These are phyloP conservation scores for Tetramorium bicarinatum DNA, from an alignment of 2,888 invertebrate genomes.

Conservation along the genomic window DNA sequence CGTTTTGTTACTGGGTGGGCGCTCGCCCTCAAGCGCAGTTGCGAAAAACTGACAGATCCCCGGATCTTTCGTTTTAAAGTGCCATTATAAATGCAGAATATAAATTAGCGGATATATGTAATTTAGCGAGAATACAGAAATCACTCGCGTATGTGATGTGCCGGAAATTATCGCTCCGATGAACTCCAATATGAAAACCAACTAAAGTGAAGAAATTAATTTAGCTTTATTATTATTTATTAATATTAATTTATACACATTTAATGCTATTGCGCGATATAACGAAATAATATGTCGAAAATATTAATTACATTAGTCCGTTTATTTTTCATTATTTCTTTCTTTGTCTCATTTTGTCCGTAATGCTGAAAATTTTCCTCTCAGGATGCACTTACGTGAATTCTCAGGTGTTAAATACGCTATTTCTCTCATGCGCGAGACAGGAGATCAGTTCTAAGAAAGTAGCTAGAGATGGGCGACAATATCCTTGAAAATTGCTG, in stretches of 20 bases:
- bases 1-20: neutral
- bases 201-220: neutral
- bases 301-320: neutral
- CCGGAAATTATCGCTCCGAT: neutral
- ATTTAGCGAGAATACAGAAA: neutral
- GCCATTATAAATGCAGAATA: slow-evolving; percentile 10
- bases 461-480: slow-evolving; percentile 47
- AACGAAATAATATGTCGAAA: neutral
- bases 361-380: slow-evolving; percentile 27
- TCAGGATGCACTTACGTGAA: slow-evolving; percentile 32
- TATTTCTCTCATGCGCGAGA: slow-evolving; percentile 25
- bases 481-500: slow-evolving; percentile 52
- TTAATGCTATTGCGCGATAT: neutral
- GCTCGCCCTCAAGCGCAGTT: neutral
- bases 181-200: neutral
- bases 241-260: neutral
- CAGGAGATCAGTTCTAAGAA: slow-evolving; percentile 47
- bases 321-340: slow-evolving; percentile 3
- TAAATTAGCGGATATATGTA: slow-evolving; percentile 11
- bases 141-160: neutral
- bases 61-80: slow-evolving; percentile 30
- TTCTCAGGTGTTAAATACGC: slow-evolving; percentile 40
- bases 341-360: slow-evolving; percentile 6
- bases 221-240: slow-evolving; percentile 2
- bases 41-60: slow-evolving; percentile 25